A percentile compares a stretch with the other conserved stretches of the same genome.
These are phyloP conservation scores for Cephus pygmeus DNA, from an alignment of 2,888 invertebrate species.

Conservation along the genomic window DNA sequence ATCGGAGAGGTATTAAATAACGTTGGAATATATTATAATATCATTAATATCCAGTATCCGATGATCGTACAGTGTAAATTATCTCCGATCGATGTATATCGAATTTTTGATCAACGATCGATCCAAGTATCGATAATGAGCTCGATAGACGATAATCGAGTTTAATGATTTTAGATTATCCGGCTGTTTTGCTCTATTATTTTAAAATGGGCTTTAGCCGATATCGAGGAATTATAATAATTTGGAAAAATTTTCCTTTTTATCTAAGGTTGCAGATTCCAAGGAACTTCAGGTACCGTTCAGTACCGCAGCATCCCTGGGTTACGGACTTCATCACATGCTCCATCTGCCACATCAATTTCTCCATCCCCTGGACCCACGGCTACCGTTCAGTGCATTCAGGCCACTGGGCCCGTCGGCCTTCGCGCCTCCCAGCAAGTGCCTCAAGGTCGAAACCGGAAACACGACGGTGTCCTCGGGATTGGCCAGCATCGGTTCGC, in stretches of 20 bases:
- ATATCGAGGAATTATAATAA: neutral
- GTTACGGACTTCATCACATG: constrained; percentile 76
- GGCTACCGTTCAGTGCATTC: constrained; percentile 73
- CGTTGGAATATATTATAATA: too few relatives aligned
- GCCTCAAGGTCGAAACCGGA: constrained; percentile 64
- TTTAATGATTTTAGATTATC: neutral
- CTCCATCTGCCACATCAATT: constrained; percentile 80
- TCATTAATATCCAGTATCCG: too few relatives aligned
- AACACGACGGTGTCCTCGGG: constrained; percentile 52
- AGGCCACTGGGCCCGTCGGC: constrained; percentile 75
- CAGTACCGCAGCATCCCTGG: constrained; percentile 68
- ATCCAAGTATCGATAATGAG: too few relatives aligned
- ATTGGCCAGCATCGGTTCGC: constrained; percentile 58
- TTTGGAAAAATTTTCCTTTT: neutral
- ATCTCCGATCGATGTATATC: too few relatives aligned
- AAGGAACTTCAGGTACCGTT: constrained; percentile 77
- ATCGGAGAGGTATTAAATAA: too few relatives aligned
- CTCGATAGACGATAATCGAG: too few relatives aligned
- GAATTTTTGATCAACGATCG: too few relatives aligned
- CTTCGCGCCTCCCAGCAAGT: constrained; percentile 76
- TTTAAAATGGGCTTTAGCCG: neutral
- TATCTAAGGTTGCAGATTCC: constrained; percentile 56
- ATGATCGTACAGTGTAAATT: too few relatives aligned
- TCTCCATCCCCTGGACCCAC: constrained; percentile 75
- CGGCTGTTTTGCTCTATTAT: neutral